A percentile compares a stretch with the other conserved stretches of the same genome.
Conservation (phyloP, 2,888 invertebrate species). For the Sinopyrophorus schimmeli region DNA sequence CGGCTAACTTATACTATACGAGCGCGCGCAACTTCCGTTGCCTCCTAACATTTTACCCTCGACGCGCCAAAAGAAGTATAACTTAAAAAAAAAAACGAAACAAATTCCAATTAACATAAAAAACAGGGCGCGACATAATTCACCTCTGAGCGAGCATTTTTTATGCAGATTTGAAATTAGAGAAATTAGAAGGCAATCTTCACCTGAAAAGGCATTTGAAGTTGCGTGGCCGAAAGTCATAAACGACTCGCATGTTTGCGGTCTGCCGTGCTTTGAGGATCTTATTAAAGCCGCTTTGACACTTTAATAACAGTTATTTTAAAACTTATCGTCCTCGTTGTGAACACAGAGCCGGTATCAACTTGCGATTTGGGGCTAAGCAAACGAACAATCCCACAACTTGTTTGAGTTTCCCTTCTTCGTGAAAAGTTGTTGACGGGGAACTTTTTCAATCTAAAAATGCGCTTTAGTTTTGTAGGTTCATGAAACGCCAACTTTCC, state of each 20-base stretch:
- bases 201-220: conserved; percentile 8
- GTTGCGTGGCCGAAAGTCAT: conserved; percentile 37
- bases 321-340: conserved; percentile 45
- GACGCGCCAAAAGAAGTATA: too few relatives aligned
- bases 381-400: conserved; percentile 32
- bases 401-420: conserved; percentile 31
- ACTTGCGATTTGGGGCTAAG: conserved; percentile 28
- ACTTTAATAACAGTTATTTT: conserved; percentile 51
- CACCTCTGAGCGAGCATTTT: too few relatives aligned
- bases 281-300: conserved; percentile 49
- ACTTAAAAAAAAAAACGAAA: background rate
- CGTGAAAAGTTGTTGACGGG: conserved; percentile 25
- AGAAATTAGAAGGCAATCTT: conserved; percentile 16
- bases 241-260: conserved; percentile 40
- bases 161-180: conserved; percentile 8
- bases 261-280: conserved; percentile 43
- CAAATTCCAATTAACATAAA: background rate
- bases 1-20: too few relatives aligned
- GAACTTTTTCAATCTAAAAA: conserved; percentile 29
- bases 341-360: conserved; percentile 31
- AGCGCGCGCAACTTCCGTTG: too few relatives aligned
- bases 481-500: too few relatives aligned
- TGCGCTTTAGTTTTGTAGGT: too few relatives aligned
- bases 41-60: too few relatives aligned
- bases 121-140: background rate